Conservation (phyloP, 1,140 invertebrate genomes). For the Dolichoris vasculosae region DNA sequence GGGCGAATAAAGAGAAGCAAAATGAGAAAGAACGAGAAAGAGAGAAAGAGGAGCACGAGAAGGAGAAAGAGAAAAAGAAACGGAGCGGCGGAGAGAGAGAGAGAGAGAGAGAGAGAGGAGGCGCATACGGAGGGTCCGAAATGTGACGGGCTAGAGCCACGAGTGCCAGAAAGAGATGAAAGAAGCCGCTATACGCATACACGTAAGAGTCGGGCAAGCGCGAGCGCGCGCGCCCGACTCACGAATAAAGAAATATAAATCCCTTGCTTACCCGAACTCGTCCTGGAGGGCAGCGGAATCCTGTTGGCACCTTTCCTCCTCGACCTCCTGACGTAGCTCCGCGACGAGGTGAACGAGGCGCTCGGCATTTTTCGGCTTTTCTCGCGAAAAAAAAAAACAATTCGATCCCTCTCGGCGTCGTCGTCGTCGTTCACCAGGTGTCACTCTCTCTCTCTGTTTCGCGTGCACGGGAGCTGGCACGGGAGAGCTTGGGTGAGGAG, state of each 20-base stretch:
- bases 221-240: constrained; percentile 19
- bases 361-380: constrained; percentile 85
- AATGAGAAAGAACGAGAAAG: no score
- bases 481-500: constrained; percentile 19
- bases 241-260: constrained; percentile 50
- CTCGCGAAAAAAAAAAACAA: not conserved
- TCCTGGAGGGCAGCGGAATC: constrained; percentile 86
- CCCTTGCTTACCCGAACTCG: constrained; percentile 72
- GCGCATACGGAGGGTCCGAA: constrained; percentile 18
- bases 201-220: not conserved
- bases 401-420: not conserved
- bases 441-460: constrained; percentile 22
- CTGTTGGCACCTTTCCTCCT: constrained; percentile 89
- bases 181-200: constrained; percentile 32
- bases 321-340: constrained; percentile 89
- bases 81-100: not conserved
- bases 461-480: not conserved
- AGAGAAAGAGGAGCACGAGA: no score
- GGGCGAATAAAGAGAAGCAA: no score
- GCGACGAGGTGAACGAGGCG: constrained; percentile 90
- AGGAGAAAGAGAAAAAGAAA: not conserved
- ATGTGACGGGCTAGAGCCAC: constrained; percentile 21
- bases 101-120: not conserved
- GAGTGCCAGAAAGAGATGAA: constrained; percentile 37
- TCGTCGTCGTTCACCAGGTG: constrained; percentile 31